These are phyloP conservation scores for Scolanthus callimorphus DNA, from an alignment of 92 coral and sea anemone genomes.

Conservation along the genomic window DNA sequence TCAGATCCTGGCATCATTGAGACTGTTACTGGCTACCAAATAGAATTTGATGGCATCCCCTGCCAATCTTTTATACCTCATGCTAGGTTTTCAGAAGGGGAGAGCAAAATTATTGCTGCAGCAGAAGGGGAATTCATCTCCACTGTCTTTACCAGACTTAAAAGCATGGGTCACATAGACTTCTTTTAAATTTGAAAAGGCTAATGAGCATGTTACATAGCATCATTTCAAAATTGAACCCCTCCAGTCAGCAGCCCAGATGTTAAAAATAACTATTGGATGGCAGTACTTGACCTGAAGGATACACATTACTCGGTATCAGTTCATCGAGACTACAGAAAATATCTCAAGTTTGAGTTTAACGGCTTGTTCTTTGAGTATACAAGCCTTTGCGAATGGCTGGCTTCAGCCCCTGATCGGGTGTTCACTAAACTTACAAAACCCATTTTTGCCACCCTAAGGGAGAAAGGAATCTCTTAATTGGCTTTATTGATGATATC, in stretches of 20 bases:
- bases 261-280: constrained; percentile 23
- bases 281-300: constrained; percentile 43
- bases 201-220: constrained; percentile 28
- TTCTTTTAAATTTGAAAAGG: constrained; percentile 34
- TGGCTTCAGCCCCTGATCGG: constrained; percentile 9
- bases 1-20: constrained; percentile 45
- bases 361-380: constrained; percentile 31
- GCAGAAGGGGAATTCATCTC: constrained; percentile 36
- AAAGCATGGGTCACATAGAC: constrained; percentile 40
- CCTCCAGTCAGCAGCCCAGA: no score
- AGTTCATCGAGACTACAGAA: constrained; percentile 25
- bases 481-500: constrained; percentile 23
- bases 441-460: constrained; percentile 21
- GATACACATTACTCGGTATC: constrained; percentile 59
- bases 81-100: constrained; percentile 12
- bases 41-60: constrained; percentile 14
- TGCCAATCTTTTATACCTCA: constrained; percentile 11
- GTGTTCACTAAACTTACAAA: constrained; percentile 16
- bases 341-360: constrained; percentile 38
- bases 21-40: constrained; percentile 22
- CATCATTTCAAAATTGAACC: constrained; percentile 57
- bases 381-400: constrained; percentile 42
- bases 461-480: constrained; percentile 23
- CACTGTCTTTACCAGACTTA: neutral
- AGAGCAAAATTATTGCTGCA: neutral